These are phyloP conservation scores for Drosophila novamexicana DNA, from an alignment of 1,140 invertebrate species.

Conservation along the genomic window DNA sequence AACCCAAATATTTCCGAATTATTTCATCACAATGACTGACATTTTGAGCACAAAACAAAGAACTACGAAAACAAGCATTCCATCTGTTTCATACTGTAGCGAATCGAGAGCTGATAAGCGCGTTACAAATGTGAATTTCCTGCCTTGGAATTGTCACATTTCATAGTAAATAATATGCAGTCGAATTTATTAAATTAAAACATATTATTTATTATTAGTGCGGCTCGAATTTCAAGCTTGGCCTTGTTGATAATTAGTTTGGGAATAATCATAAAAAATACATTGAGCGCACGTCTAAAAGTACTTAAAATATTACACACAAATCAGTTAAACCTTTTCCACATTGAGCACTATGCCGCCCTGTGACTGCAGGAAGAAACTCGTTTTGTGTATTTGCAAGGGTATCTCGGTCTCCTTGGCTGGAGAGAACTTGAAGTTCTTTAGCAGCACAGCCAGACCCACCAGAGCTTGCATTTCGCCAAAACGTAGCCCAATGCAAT, in stretches of 20 bases:
- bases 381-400: constrained; percentile 80
- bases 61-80: background rate
- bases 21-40: constrained; percentile 19
- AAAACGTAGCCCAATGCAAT: constrained; percentile 86
- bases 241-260: too few relatives aligned
- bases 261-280: too few relatives aligned
- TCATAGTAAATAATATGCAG: too few relatives aligned
- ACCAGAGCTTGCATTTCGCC: constrained; percentile 63
- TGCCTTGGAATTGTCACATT: background rate
- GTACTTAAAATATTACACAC: background rate
- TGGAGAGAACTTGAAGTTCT: constrained; percentile 79
- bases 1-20: constrained; percentile 1
- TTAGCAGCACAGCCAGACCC: constrained; percentile 55
- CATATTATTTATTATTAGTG: too few relatives aligned
- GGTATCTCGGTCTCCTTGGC: constrained; percentile 80
- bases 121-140: background rate
- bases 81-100: constrained; percentile 1
- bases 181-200: too few relatives aligned
- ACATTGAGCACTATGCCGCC: constrained; percentile 69
- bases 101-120: constrained; percentile 7
- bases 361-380: constrained; percentile 81
- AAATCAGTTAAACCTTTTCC: constrained; percentile 5
- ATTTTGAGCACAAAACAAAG: background rate
- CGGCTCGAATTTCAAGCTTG: too few relatives aligned
- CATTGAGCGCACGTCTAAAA: too few relatives aligned